These are phyloP conservation scores for Pheosia tremula DNA, from an alignment of 2,888 invertebrate genomes.

Conservation along the genomic window DNA sequence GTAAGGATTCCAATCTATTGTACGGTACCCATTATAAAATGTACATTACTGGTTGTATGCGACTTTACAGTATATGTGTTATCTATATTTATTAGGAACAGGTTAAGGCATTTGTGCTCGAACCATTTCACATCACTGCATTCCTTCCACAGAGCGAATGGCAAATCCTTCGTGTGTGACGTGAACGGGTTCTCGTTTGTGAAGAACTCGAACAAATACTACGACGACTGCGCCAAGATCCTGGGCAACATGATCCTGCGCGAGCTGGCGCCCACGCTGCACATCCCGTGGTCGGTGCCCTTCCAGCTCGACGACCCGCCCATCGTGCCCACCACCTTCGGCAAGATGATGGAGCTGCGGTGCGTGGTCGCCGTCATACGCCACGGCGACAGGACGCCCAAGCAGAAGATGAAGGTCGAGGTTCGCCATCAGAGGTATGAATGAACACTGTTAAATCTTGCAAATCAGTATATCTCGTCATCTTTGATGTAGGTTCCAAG, in stretches of 20 bases:
- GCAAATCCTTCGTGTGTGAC: constrained; percentile 99
- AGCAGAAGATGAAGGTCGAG: constrained; percentile 99
- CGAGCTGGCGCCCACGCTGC: constrained; percentile 96
- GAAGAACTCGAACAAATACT: constrained; percentile 99
- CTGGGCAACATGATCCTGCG: constrained; percentile 98
- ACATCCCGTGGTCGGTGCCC: constrained; percentile 99
- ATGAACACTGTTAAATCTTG: constrained; percentile 42
- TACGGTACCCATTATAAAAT: too few species aligned
- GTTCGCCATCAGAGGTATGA: constrained; percentile 96
- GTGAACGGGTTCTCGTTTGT: constrained; percentile 99
- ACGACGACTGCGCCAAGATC: constrained; percentile 99
- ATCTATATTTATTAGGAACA: too few species aligned
- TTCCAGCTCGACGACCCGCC: constrained; percentile 99
- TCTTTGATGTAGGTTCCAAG: too few species aligned
- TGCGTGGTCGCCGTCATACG: constrained; percentile 99
- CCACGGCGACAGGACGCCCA: constrained; percentile 99
- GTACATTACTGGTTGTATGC: too few species aligned
- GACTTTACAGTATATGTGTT: too few species aligned
- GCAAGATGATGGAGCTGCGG: constrained; percentile 96
- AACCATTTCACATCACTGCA: not conserved
- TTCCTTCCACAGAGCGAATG: constrained; percentile 91
- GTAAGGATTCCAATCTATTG: too few species aligned
- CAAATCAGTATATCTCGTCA: too few species aligned
- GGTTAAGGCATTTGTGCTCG: too few species aligned
- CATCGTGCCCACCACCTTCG: constrained; percentile 99